Base-by-base conservation (phyloP, 30 jellyfish, hydroid and myxozoan genomes). In the Nemopilema nomurai region DNA sequence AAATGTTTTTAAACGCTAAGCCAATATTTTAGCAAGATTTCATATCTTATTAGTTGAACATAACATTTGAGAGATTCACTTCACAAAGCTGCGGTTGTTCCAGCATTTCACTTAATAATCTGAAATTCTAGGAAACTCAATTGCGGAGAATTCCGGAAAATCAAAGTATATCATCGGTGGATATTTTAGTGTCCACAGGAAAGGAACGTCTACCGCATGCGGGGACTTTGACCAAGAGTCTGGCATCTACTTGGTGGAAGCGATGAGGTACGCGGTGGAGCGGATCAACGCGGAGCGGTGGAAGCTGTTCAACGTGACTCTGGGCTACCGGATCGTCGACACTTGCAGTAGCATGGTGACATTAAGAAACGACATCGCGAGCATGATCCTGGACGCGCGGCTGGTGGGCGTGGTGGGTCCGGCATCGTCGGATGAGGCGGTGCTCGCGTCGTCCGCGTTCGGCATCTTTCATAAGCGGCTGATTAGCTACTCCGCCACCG, bases 401-500 rank as follows among this genome's bases (percentile, higher is more conserved):
- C 26, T 4, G 31, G 30, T 77, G 22, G 97, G 97, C 0, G 33
- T 89, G 9, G 62, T 89, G 23, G 97, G 97, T 1, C 92, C 92
- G 13, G 71, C 84, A 63, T 53, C 91, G 57, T 89, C 97, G 13
- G 92, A 89, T 62, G 87, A 84, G 68, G 90, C 89, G 24, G 23
- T 28, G 1, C 19, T 66, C 18, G 86, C 90, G 1, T 57, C 92
- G 13, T 62, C 82, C 8, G 87, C 77, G 16, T 74, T 81, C 41
- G 79, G 87, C 0, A 74, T 65, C 18, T 89, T 71, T 67, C 70
- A 75, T 26, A 71, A 27, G 24, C 75, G 66, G 4, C 62, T 89
- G 65, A 57, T 80, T 17, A 89, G 97, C 30, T 75, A 89, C 72
- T 89, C 90, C 1, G 97, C 97, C 8, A 80, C 92, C 21, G 82